Evolutionary conservation across 2,797 vertebrate species (phyloP), one percentile per base, ranked within the genome.

Genomic region (Catamblyrhynchus diadema): DNA sequence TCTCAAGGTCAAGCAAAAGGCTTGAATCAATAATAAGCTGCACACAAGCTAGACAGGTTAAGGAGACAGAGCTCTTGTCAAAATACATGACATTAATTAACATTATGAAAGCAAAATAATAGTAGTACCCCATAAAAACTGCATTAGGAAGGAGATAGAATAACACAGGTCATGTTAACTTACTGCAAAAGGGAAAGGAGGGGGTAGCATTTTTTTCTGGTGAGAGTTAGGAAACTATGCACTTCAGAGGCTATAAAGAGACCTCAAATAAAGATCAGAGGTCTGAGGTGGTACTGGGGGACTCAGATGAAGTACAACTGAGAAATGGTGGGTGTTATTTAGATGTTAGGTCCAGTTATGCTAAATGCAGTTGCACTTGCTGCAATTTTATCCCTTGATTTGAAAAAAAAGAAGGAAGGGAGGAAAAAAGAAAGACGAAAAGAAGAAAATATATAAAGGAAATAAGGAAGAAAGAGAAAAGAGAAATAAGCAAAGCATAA

Each of bases 51-150:
- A 83, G 83, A 75, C 66, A 81, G 85, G 89, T 94, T 91, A 96
- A 92, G 73, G 45, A 93, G 79, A 59, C 56, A 59, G 54, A 93
- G 83, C 28, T 64, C 72, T 44, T 80, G 77, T 88, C 66, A 92
- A 95, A 94, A 78, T 57, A 41, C 17, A 61, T 77, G 37, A 85
- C 48, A 57, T 50, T 80, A 86, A 85, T 86, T 91, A 86, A 83
- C 4, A 54, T 64, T 45, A 67, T 83, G 71, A 83, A 88, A 88
- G 16, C 33, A 74, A 78, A 90, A 47, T 83, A 47, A 73, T 73
- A 85, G 66, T 50, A 89, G 71, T 50, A 74, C 35, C 50, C 71
- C 53, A 93, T 92, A 93, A 94, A 95, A 90, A 77, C n/a, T 81
- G 57, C 78, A 89, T 91, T 94, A 89, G 60, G 71, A 86, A 64